Base-by-base conservation (phyloP, 2,888 invertebrate species). In the Nomada fabriciana region DNA sequence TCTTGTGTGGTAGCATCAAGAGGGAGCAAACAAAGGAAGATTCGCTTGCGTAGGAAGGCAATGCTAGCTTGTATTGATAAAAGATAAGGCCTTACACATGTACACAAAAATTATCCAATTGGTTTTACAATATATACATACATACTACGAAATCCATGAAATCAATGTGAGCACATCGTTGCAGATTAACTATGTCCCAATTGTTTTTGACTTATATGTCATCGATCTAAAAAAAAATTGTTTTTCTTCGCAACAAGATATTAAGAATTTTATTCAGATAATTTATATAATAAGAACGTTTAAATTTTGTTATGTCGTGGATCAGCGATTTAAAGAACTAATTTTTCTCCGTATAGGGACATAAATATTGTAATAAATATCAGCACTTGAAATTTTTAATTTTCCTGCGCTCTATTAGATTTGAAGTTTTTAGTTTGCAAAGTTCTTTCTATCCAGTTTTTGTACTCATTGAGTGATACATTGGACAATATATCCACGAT, bases 11-110 rank as follows among this genome's bases (percentile, higher is more conserved):
- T 53, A 77, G 25, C 20, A 63, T 55, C 13, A 43, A 59, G 60
- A 60, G 43, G 42, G 20, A 63, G 43, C 59, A 79, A 78, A 79
- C 59, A 81, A 79, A 79, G 59, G 68, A 63, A 81, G 59, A 15
- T 73, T 78, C 68, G 67, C 25, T 68, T 76, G 65, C 67, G 55
- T 81, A 64, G 63, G 43, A 72, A 80, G 57, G 29, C 67, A 65
- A 68, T 72, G 42, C 36, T 23, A 36, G 59, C 43, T 59, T 25
- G 20, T 61, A 36, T 18, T n/a, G 65, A 71, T 67, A 71, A 77
- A 55, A 65, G 65, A 80, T 80, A 80, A 79, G 2, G 13, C 10
- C 53, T 7, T 67, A 42, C 42, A 7, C 50, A 60, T 60, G 10
- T 50, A 55, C 13, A n/a, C 36, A 65, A 55, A 65, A 47, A 64